Conservation (phyloP, 2,797 vertebrate species). For the Alcedo quadribrachys region DNA sequence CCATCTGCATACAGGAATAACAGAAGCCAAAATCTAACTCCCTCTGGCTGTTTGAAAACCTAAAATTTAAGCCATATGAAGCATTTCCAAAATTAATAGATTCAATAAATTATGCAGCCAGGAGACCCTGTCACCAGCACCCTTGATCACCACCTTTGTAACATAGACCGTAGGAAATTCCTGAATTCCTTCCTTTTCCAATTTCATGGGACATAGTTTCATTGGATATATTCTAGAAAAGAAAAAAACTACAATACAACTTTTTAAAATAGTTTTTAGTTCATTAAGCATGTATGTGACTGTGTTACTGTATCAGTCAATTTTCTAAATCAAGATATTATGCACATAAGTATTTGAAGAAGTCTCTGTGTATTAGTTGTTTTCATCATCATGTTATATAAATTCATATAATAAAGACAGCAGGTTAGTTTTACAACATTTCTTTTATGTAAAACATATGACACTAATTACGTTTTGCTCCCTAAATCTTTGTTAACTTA, state of each 20-base stretch:
- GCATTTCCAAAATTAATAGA: neutral
- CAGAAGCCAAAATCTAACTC: neutral
- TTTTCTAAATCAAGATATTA: neutral
- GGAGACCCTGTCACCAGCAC: neutral
- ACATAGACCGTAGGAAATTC: neutral
- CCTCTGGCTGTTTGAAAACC: neutral
- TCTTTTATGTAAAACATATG: neutral
- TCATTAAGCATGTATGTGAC: neutral
- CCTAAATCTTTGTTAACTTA: neutral
- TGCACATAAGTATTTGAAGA: neutral
- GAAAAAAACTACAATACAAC: neutral
- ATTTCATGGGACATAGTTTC: neutral
- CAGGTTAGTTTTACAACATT: neutral
- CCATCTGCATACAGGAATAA: neutral
- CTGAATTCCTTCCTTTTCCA: neutral
- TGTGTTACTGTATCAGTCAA: neutral
- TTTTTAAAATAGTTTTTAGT: neutral
- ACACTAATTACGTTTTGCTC: neutral
- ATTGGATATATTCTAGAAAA: too few species aligned
- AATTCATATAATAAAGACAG: neutral
- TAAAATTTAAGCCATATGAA: neutral
- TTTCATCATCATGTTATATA: neutral
- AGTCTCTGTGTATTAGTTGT: neutral
- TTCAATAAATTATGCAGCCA: neutral
- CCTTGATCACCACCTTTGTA: neutral